Percentiles rank a stretch among this genome's conserved stretches.
Conservation (phyloP, 2,888 invertebrate species). For the Coecobrya sp. region DNA sequence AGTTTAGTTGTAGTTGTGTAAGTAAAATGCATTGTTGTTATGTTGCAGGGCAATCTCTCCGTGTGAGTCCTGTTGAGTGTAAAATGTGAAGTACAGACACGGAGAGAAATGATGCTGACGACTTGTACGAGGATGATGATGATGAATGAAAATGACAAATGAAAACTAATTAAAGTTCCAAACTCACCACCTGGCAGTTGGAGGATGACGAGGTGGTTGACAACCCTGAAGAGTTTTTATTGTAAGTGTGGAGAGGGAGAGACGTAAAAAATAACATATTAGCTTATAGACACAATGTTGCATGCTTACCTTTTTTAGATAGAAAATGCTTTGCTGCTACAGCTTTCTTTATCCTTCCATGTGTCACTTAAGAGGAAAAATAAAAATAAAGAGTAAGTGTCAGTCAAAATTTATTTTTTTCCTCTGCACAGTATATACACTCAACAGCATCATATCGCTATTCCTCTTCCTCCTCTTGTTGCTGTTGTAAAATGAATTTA, state of each 20-base stretch:
- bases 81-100: background rate
- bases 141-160: slow-evolving; percentile 76
- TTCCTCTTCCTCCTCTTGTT: slow-evolving; percentile 8
- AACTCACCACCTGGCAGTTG: slow-evolving; percentile 72
- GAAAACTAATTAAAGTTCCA: slow-evolving; percentile 80
- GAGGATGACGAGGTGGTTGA: slow-evolving; percentile 46
- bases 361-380: slow-evolving; percentile 57
- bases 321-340: background rate
- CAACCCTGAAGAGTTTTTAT: slow-evolving; percentile 21
- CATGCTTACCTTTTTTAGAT: slow-evolving; percentile 25
- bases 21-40: background rate
- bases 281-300: background rate
- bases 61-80: background rate
- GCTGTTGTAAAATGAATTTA: slow-evolving; percentile 45
- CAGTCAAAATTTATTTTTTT: slow-evolving; percentile 61
- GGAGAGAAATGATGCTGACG: background rate
- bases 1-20: too few relatives aligned
- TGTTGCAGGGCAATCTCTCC: slow-evolving; percentile 1
- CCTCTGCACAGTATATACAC: background rate
- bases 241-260: background rate
- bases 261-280: background rate
- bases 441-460: background rate
- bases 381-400: slow-evolving; percentile 51
- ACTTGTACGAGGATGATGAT: slow-evolving; percentile 27
- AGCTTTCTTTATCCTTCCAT: background rate